Evolutionary conservation across 1,140 invertebrate genomes (phyloP).

Genomic region (Linepithema humile): DNA sequence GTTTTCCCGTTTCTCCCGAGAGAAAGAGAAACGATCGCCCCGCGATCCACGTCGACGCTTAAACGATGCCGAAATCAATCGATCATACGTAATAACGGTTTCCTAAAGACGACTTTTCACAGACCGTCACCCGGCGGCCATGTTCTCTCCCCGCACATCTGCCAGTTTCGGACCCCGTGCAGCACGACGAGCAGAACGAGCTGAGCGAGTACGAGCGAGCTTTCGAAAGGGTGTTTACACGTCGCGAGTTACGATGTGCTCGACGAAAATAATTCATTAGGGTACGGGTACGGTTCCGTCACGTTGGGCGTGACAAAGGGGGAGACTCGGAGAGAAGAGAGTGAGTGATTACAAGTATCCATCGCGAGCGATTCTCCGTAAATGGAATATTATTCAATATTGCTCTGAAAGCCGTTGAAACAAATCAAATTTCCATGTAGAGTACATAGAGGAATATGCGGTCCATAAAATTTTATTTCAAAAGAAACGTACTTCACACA

Average conservation of each 20-base stretch:
- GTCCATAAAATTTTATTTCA: background rate
- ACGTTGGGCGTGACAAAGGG: slow-evolving; percentile 67
- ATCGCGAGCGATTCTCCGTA: background rate
- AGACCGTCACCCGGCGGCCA: slow-evolving; percentile 70
- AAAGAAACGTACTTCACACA: background rate
- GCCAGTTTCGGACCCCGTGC: slow-evolving; percentile 61
- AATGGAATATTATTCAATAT: background rate
- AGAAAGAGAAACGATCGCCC: slow-evolving; percentile 5
- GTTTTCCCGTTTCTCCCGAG: background rate
- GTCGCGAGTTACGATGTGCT: slow-evolving; percentile 51
- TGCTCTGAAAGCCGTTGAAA: background rate
- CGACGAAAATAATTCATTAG: slow-evolving; percentile 71
- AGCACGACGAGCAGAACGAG: slow-evolving; percentile 22
- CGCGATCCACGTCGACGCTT: slow-evolving; percentile 30
- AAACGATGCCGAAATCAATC: slow-evolving; percentile 71
- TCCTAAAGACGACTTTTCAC: slow-evolving; percentile 62
- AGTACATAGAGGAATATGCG: background rate
- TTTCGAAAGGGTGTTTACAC: slow-evolving; percentile 70
- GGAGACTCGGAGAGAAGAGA: slow-evolving; percentile 30
- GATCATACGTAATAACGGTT: slow-evolving; percentile 75
- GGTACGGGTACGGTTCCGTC: slow-evolving; percentile 29
- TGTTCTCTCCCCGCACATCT: slow-evolving; percentile 82
- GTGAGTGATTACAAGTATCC: background rate
- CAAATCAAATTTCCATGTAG: background rate
- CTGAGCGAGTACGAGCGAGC: slow-evolving; percentile 46